Conservation (phyloP, 2,797 vertebrate genomes). For the Arnoldichthys spilopterus region DNA sequence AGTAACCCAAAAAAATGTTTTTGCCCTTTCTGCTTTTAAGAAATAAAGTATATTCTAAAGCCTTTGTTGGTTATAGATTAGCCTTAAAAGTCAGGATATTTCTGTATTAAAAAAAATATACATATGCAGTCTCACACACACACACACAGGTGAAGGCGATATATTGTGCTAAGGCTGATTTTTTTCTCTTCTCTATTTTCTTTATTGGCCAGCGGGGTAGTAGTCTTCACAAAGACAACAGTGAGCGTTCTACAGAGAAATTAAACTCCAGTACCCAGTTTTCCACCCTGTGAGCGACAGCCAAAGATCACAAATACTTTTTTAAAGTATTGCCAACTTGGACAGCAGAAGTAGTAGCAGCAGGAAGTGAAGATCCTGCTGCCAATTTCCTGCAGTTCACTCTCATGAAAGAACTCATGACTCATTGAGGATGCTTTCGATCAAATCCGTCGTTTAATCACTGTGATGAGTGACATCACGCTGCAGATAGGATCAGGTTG, state of each 20-base stretch:
- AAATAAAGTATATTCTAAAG: too few relatives aligned
- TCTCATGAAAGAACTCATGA: background rate
- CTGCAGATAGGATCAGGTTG: background rate
- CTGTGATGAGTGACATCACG: background rate
- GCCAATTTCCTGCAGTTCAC: conserved; percentile 3
- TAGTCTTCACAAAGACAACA: background rate
- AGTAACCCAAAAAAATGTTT: too few relatives aligned
- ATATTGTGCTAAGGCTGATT: background rate
- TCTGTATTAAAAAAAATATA: background rate
- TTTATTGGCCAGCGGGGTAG: background rate
- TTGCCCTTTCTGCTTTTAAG: too few relatives aligned
- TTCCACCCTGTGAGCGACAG: conserved; percentile 2
- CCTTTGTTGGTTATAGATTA: too few relatives aligned
- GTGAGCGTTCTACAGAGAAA: background rate
- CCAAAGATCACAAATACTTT: conserved; percentile 1
- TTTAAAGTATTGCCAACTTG: background rate
- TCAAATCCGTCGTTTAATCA: background rate
- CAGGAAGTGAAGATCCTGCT: background rate
- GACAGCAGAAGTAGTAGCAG: background rate
- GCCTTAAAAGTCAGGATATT: background rate
- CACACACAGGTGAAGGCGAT: background rate
- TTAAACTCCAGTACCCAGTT: background rate
- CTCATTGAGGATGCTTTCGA: background rate
- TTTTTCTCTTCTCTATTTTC: background rate
- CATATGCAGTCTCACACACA: background rate